phyloP scores from a whole-genome alignment of 2,113 vertebrate species.

The Calcarius ornatus region DNA sequence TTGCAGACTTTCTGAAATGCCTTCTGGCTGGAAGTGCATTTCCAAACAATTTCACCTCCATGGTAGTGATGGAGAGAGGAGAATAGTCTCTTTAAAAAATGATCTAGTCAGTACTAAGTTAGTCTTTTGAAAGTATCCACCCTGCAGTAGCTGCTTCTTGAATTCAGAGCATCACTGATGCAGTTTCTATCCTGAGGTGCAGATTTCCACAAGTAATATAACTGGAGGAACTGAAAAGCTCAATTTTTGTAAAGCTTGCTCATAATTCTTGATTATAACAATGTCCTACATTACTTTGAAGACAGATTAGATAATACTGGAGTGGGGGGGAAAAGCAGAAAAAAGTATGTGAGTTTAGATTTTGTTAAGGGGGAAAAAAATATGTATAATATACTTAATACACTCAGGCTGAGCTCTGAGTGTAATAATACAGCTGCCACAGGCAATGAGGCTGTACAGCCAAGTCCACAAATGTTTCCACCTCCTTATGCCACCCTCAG shows the following conservation, averaged over 20 bases:
- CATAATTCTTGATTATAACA: neutral
- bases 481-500: neutral
- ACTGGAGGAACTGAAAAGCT: neutral
- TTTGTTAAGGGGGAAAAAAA: neutral
- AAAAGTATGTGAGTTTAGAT: neutral
- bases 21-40: neutral
- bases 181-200: neutral
- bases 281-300: neutral
- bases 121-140: neutral
- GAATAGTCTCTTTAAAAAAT: neutral
- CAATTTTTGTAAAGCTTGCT: neutral
- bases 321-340: neutral
- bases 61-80: neutral
- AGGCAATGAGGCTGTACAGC: rapidly evolving
- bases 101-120: neutral
- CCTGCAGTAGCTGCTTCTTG: neutral
- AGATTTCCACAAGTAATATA: neutral
- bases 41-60: neutral
- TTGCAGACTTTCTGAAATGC: neutral
- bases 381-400: too few species aligned
- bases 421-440: neutral
- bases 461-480: rapidly evolving
- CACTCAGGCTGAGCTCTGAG: neutral
- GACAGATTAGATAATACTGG: neutral
- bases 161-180: neutral